These are phyloP conservation scores for Cylas formicarius DNA, from an alignment of 1,140 invertebrate species.

Conservation along the genomic window DNA sequence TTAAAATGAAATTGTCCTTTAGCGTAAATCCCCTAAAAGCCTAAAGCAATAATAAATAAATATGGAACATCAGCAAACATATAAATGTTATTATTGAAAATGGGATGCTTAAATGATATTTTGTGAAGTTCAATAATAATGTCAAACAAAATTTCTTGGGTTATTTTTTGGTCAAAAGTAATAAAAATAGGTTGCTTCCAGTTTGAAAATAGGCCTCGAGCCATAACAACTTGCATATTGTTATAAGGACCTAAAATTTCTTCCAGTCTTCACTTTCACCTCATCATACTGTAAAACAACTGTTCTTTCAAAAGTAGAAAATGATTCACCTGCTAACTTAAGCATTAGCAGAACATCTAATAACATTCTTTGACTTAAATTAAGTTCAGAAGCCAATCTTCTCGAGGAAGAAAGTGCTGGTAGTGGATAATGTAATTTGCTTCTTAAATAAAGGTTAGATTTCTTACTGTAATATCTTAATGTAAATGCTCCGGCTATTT, in stretches of 20 bases:
- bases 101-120: conserved; percentile 22
- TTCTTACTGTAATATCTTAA: conserved; percentile 22
- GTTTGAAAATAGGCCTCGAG: conserved; percentile 32
- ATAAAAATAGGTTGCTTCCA: conserved; percentile 42
- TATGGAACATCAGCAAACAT: conserved; percentile 25
- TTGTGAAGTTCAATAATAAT: conserved; percentile 31
- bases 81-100: conserved; percentile 17
- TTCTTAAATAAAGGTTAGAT: conserved; percentile 18
- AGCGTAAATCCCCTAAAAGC: conserved; percentile 20
- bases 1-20: conserved; percentile 1
- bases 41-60: conserved; percentile 21
- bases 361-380: conserved; percentile 20
- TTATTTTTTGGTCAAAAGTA: conserved; percentile 38
- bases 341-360: conserved; percentile 20
- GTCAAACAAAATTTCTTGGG: conserved; percentile 28
- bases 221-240: conserved; percentile 36
- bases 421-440: too few relatives aligned
- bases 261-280: conserved; percentile 35
- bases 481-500: conserved; percentile 21
- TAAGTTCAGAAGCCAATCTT: conserved; percentile 21
- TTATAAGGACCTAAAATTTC: conserved; percentile 38
- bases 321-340: conserved; percentile 16
- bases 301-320: conserved; percentile 23
- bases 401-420: too few relatives aligned
- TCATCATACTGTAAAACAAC: conserved; percentile 34